phyloP scores from a whole-genome alignment of 2,888 invertebrate genomes.

The Yponomeuta cagnagella region DNA sequence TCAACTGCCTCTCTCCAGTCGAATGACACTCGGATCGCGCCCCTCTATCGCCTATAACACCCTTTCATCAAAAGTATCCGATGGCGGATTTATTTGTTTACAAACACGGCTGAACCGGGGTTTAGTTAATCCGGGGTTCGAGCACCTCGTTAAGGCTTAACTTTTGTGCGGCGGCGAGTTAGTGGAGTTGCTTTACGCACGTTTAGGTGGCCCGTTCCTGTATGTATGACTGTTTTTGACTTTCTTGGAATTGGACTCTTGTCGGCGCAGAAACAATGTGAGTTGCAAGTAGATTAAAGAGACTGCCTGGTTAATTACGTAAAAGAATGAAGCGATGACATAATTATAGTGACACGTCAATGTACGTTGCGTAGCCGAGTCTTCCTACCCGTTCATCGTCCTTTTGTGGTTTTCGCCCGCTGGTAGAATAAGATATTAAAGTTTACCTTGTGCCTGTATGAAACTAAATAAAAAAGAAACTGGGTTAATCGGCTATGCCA shows the following conservation, averaged over 20 bases:
- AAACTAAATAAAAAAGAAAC: too few species aligned
- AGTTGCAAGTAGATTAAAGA: too few species aligned
- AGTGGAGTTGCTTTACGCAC: not conserved
- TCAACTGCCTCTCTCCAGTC: not conserved
- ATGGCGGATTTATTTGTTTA: conserved; percentile 4
- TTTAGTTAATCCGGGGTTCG: conserved; percentile 4
- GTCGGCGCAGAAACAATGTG: too few species aligned
- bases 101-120: conserved; percentile 2
- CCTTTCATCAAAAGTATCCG: conserved; percentile 2
- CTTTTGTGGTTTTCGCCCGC: too few species aligned
- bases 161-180: conserved; percentile 6
- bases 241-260: not conserved
- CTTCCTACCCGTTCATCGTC: too few species aligned
- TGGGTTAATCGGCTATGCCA: too few species aligned
- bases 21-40: not conserved
- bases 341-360: too few species aligned
- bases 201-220: not conserved
- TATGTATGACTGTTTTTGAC: not conserved
- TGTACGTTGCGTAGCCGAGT: too few species aligned
- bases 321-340: too few species aligned
- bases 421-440: too few species aligned
- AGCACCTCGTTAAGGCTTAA: conserved; percentile 1
- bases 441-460: too few species aligned
- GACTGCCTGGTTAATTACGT: too few species aligned
- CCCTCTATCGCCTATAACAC: not conserved